Evolutionary conservation across 2,797 vertebrate species (phyloP).

Genomic region (Pangasius djambal): DNA sequence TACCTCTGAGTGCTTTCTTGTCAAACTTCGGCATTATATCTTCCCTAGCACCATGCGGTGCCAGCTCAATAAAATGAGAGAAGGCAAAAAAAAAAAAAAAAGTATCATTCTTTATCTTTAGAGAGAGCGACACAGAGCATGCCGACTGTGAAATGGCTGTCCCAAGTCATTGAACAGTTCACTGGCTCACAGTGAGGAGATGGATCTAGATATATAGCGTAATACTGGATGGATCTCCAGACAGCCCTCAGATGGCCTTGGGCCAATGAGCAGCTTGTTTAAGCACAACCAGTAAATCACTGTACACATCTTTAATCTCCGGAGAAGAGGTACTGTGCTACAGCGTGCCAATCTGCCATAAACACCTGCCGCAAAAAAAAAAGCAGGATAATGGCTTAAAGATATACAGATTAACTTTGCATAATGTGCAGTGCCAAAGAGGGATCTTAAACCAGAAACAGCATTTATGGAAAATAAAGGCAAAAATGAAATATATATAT

Average conservation of each 20-base stretch:
- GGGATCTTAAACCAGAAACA: slow-evolving; percentile 65
- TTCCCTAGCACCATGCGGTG: slow-evolving; percentile 58
- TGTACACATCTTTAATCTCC: slow-evolving; percentile 76
- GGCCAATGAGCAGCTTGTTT: slow-evolving; percentile 70
- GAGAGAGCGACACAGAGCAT: slow-evolving; percentile 67
- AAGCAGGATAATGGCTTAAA: slow-evolving; percentile 76
- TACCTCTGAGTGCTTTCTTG: slow-evolving; percentile 60
- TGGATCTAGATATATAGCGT: slow-evolving; percentile 72
- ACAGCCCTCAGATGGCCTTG: slow-evolving; percentile 67
- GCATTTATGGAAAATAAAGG: slow-evolving; percentile 72
- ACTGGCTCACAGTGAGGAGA: slow-evolving; percentile 71
- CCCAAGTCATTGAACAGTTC: slow-evolving; percentile 71
- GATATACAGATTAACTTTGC: slow-evolving; percentile 77
- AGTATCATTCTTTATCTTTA: slow-evolving; percentile 64
- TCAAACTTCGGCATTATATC: slow-evolving; percentile 61
- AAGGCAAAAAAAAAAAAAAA: slow-evolving; percentile 41
- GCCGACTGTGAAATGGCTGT: slow-evolving; percentile 74
- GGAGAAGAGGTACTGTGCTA: slow-evolving; percentile 71
- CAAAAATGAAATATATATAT: slow-evolving; percentile 46
- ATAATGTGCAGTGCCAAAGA: slow-evolving; percentile 76
- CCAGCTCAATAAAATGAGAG: slow-evolving; percentile 60
- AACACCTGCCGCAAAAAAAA: slow-evolving; percentile 67
- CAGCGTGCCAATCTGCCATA: slow-evolving; percentile 68
- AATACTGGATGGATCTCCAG: slow-evolving; percentile 73
- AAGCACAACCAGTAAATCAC: slow-evolving; percentile 75